phyloP scores from a whole-genome alignment of 2,888 invertebrate species.

The Choristoneura rosaceana region DNA sequence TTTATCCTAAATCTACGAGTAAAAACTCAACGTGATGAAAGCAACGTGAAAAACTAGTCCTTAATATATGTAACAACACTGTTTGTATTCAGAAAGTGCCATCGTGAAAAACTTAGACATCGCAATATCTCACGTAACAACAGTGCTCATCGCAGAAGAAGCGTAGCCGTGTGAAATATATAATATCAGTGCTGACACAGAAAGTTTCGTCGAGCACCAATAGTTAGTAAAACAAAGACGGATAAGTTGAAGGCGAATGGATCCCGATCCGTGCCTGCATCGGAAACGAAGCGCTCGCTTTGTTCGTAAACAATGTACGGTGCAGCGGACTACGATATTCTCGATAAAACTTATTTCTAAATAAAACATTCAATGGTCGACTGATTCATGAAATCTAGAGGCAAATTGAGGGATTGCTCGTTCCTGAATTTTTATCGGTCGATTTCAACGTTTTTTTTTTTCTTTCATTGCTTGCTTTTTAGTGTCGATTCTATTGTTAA shows the following conservation, averaged over 20 bases:
- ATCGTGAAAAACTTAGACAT: slow-evolving; percentile 27
- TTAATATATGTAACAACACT: neutral
- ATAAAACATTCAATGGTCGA: slow-evolving; percentile 50
- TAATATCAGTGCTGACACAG: slow-evolving; percentile 53
- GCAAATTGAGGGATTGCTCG: neutral
- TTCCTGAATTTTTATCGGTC: neutral
- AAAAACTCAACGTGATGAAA: too few relatives aligned
- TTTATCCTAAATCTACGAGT: too few relatives aligned
- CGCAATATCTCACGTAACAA: slow-evolving; percentile 34
- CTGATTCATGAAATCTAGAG: slow-evolving; percentile 11
- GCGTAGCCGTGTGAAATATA: slow-evolving; percentile 24
- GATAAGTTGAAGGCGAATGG: slow-evolving; percentile 67
- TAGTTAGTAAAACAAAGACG: slow-evolving; percentile 74
- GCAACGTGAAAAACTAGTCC: neutral
- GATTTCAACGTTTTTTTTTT: neutral
- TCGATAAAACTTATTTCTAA: slow-evolving; percentile 73
- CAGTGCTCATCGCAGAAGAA: slow-evolving; percentile 21
- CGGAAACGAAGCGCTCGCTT: slow-evolving; percentile 67
- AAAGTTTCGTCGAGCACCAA: slow-evolving; percentile 73
- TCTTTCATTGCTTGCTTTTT: neutral
- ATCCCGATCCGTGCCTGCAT: slow-evolving; percentile 63
- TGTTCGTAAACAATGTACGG: slow-evolving; percentile 79
- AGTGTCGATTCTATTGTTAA: neutral
- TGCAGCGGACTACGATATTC: slow-evolving; percentile 58
- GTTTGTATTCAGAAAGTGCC: slow-evolving; percentile 21